These are phyloP conservation scores for Leucoraja erinaceus DNA, from an alignment of 2,113 vertebrate genomes.

Conservation along the genomic window DNA sequence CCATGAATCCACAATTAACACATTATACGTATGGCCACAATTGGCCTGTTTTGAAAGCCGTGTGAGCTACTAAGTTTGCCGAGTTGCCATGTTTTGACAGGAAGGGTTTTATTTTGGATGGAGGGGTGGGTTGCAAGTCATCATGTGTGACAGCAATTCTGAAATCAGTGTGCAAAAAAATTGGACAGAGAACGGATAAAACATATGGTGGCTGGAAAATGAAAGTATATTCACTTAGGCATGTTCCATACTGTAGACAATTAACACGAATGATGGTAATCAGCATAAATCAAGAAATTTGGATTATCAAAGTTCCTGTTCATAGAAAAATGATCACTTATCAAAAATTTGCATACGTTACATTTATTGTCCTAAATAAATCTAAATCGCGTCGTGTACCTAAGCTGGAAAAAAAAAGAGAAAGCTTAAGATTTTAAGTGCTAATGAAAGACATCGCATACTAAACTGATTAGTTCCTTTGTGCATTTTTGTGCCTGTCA, in stretches of 20 bases:
- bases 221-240: not conserved
- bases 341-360: constrained; percentile 31
- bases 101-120: not conserved
- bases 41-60: not conserved
- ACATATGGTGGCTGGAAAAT: not conserved
- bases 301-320: constrained; percentile 36
- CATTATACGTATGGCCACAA: not conserved
- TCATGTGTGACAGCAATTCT: not conserved
- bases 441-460: constrained; percentile 60
- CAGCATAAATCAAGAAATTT: constrained; percentile 12
- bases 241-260: not conserved
- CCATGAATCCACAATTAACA: too few species aligned
- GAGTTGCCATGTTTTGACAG: not conserved
- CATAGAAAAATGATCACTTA: constrained; percentile 24
- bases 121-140: not conserved
- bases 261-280: constrained; percentile 11
- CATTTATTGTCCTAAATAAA: constrained; percentile 30
- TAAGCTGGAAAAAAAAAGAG: not conserved
- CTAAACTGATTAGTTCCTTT: constrained; percentile 64
- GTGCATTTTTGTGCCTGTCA: constrained; percentile 73
- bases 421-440: constrained; percentile 35
- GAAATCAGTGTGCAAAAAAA: not conserved
- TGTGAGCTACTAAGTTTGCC: not conserved
- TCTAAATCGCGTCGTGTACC: not conserved
- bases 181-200: not conserved